phyloP scores from a whole-genome alignment of 2,113 vertebrate species.

The Dicrurus megarhynchus region DNA sequence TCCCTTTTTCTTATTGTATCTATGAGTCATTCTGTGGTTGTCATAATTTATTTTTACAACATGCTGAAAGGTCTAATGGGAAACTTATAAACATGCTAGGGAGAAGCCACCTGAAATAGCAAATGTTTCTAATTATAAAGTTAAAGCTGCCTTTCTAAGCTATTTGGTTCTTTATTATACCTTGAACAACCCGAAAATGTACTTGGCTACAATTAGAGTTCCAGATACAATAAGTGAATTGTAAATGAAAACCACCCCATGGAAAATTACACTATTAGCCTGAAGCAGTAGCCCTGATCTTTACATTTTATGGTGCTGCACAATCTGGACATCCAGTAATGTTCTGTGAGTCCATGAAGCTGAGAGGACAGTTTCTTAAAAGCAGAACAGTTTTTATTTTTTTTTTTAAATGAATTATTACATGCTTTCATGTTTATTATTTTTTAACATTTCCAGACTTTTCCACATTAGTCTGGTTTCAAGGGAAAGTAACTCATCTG shows the following conservation, averaged over 20 bases:
- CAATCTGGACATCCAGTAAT: neutral
- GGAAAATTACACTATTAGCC: conserved; percentile 37
- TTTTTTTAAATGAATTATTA: neutral
- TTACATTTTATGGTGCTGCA: neutral
- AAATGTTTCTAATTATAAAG: conserved; percentile 25
- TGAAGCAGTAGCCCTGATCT: neutral
- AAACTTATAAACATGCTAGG: neutral
- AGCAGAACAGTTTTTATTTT: neutral
- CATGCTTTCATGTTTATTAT: neutral
- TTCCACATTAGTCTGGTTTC: neutral
- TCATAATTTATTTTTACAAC: conserved; percentile 30
- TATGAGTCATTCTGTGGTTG: neutral
- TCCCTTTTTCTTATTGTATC: neutral
- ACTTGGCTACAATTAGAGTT: conserved; percentile 15
- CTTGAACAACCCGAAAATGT: neutral
- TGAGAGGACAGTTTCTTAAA: neutral
- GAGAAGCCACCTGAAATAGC: conserved; percentile 4
- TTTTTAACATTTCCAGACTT: neutral
- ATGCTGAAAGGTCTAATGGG: neutral
- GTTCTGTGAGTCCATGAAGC: neutral
- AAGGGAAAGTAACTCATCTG: neutral
- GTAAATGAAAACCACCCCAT: conserved; percentile 19
- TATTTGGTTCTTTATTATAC: neutral
- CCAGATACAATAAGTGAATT: neutral
- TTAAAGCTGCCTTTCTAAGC: conserved; percentile 27